phyloP scores from a whole-genome alignment of 2,888 invertebrate species.

The Cetonia aurata region DNA sequence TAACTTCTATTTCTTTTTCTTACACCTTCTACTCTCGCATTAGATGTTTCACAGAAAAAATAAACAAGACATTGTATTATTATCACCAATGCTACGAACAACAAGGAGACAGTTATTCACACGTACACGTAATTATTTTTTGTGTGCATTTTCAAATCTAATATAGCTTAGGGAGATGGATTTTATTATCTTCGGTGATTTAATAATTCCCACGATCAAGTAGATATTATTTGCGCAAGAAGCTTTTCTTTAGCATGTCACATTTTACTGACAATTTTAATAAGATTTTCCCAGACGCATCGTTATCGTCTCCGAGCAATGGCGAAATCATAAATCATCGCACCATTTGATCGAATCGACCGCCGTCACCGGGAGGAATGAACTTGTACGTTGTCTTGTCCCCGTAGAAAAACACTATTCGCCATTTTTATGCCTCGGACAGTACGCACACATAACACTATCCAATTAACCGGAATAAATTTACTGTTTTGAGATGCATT shows the following conservation, averaged over 20 bases:
- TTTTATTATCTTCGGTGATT: too few species aligned
- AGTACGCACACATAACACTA: constrained; percentile 39
- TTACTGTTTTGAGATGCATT: constrained; percentile 39
- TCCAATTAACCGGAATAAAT: constrained; percentile 41
- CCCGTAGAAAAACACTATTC: constrained; percentile 21
- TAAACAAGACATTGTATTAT: too few species aligned
- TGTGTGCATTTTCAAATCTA: too few species aligned
- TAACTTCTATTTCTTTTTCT: too few species aligned
- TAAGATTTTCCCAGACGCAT: constrained; percentile 8
- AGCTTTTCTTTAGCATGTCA: not conserved
- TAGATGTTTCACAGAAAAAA: too few species aligned
- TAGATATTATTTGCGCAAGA: too few species aligned
- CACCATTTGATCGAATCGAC: constrained; percentile 17
- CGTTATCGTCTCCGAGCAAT: not conserved
- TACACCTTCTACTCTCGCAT: too few species aligned
- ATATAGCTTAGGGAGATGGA: too few species aligned
- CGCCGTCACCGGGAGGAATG: constrained; percentile 20
- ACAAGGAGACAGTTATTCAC: too few species aligned
- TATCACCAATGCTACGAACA: too few species aligned
- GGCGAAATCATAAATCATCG: constrained; percentile 26
- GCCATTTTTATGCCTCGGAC: constrained; percentile 35
- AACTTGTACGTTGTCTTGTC: constrained; percentile 29
- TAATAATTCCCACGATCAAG: too few species aligned
- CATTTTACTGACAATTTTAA: constrained; percentile 4
- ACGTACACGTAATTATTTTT: too few species aligned